phyloP scores from a whole-genome alignment of 2,888 invertebrate genomes.

The Vesta saturnalis region DNA sequence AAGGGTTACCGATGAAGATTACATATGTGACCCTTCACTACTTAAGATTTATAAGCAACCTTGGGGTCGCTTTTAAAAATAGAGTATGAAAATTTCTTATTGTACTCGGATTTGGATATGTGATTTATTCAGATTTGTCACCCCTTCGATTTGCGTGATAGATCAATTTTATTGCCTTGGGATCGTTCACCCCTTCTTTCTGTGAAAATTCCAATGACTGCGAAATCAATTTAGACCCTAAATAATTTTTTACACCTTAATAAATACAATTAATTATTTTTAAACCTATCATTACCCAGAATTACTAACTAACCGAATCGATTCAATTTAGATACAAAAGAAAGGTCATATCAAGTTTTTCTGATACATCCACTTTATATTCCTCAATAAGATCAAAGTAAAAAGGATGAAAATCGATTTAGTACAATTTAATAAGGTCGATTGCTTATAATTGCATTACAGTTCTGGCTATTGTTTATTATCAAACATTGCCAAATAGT shows the following conservation, averaged over 20 bases:
- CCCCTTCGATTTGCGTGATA: constrained; percentile 42
- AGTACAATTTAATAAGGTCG: background rate
- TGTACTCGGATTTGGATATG: constrained; percentile 48
- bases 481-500: constrained; percentile 11
- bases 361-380: too few relatives aligned
- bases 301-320: too few relatives aligned
- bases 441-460: constrained; percentile 1
- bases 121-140: constrained; percentile 48
- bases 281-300: too few relatives aligned
- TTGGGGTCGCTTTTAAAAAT: constrained; percentile 46
- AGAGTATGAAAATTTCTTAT: constrained; percentile 48
- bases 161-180: constrained; percentile 41
- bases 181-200: constrained; percentile 34
- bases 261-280: background rate
- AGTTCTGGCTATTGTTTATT: constrained; percentile 9
- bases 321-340: too few relatives aligned
- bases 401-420: background rate
- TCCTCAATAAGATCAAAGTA: too few relatives aligned
- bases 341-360: too few relatives aligned
- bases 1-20: constrained; percentile 50
- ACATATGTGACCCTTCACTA: constrained; percentile 49
- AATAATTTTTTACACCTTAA: background rate
- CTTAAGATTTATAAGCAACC: constrained; percentile 54
- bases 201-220: constrained; percentile 26
- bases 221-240: constrained; percentile 21